phyloP scores from a whole-genome alignment of 2,888 invertebrate genomes.

The Nymphalis urticae region DNA sequence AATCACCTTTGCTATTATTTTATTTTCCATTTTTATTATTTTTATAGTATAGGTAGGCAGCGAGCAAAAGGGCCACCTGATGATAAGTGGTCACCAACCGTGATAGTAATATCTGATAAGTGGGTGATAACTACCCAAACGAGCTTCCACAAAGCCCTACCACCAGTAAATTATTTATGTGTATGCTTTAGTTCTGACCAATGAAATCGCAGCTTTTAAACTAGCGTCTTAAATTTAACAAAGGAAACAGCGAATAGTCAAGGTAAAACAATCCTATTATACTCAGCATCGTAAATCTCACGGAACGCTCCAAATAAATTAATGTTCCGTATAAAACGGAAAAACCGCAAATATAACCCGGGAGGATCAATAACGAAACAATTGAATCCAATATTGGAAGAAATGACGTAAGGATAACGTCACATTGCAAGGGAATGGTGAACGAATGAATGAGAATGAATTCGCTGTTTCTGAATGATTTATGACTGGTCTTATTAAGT shows the following conservation, averaged over 20 bases:
- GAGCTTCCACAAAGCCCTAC: no score
- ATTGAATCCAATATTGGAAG: conserved; percentile 28
- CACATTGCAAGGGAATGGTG: not conserved
- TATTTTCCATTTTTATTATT: no score
- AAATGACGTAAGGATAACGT: conserved; percentile 11
- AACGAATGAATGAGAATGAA: conserved; percentile 8
- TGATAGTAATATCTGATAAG: no score
- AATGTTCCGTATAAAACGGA: conserved; percentile 36
- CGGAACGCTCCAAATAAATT: conserved; percentile 38
- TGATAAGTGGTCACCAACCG: no score
- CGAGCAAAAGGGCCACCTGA: no score
- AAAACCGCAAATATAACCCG: conserved; percentile 33
- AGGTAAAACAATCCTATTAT: conserved; percentile 38
- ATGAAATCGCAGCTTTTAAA: not conserved
- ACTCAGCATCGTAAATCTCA: conserved; percentile 34
- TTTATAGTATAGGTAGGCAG: no score
- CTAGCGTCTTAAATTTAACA: conserved; percentile 4
- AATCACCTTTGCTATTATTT: no score
- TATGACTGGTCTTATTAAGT: not conserved
- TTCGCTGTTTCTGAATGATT: conserved; percentile 1
- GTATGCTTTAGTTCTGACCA: no score
- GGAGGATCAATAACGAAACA: conserved; percentile 30
- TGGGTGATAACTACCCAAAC: no score
- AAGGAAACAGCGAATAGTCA: conserved; percentile 6
- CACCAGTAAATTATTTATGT: no score